Evolutionary conservation across 2,113 vertebrate species (phyloP).

Genomic region (Melanerpes formicivorus): DNA sequence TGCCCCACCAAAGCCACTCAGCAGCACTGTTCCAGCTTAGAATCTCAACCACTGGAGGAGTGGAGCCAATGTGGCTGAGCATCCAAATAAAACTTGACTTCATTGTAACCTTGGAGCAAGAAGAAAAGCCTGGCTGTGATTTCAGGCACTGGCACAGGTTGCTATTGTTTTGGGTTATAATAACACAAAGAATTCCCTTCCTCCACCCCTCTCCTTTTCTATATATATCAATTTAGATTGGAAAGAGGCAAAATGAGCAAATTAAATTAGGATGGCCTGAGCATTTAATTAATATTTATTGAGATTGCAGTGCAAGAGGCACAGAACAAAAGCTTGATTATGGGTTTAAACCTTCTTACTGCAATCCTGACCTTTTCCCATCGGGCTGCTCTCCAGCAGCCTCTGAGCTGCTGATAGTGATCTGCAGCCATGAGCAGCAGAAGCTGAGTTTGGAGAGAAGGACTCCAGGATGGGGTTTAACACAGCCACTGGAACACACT

Average conservation of each 20-base stretch:
- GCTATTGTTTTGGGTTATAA: slow-evolving; percentile 19
- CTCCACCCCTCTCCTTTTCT: background rate
- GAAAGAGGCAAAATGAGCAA: slow-evolving; percentile 27
- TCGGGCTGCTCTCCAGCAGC: slow-evolving; percentile 14
- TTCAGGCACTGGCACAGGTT: slow-evolving; percentile 1
- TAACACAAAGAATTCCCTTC: slow-evolving; percentile 3
- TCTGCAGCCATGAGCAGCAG: background rate
- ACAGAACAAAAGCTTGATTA: slow-evolving; percentile 44
- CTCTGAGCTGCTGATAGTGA: background rate
- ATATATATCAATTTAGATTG: background rate
- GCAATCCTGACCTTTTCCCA: slow-evolving; percentile 50
- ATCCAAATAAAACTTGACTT: slow-evolving; percentile 10
- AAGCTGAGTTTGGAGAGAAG: slow-evolving; percentile 7
- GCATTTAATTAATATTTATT: slow-evolving; percentile 70
- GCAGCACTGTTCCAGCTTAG: background rate
- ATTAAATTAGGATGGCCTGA: slow-evolving; percentile 29
- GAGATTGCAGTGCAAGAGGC: slow-evolving; percentile 56
- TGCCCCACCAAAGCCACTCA: background rate
- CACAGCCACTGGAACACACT: background rate
- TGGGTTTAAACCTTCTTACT: slow-evolving; percentile 53
- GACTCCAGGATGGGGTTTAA: background rate
- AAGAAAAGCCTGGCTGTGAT: slow-evolving; percentile 53
- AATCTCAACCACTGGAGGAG: background rate
- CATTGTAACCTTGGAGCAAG: slow-evolving; percentile 32
- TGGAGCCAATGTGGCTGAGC: background rate